phyloP scores from a whole-genome alignment of 1,140 invertebrate species.

The Zaprionus nigranus region DNA sequence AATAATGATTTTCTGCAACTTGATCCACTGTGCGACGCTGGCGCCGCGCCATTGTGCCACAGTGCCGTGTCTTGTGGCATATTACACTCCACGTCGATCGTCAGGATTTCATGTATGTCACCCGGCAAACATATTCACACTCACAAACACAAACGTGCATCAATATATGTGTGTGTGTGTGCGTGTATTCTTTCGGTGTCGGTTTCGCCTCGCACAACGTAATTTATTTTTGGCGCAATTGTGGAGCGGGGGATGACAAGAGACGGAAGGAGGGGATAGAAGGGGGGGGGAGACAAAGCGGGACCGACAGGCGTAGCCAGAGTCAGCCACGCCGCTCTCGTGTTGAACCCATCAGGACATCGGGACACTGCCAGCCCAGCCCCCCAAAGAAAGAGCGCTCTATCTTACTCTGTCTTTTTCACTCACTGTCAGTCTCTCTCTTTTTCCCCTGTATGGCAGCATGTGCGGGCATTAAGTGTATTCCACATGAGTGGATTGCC shows the following conservation, averaged over 20 bases:
- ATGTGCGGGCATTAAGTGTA: conserved; percentile 62
- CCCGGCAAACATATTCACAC: conserved; percentile 6
- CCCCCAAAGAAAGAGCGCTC: background rate
- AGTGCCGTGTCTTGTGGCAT: conserved; percentile 20
- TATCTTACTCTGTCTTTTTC: background rate
- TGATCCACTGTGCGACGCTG: background rate
- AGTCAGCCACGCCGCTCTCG: conserved; percentile 36
- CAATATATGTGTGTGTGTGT: background rate
- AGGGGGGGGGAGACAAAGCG: background rate
- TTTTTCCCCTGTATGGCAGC: conserved; percentile 11
- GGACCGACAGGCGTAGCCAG: conserved; percentile 5
- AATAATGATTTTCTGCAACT: background rate
- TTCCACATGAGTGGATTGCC: conserved; percentile 69
- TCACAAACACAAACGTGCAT: background rate
- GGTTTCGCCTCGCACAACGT: conserved; percentile 51
- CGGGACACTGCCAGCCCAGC: conserved; percentile 21
- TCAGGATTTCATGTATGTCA: conserved; percentile 44
- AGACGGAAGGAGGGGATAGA: background rate
- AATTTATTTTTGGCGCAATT: conserved; percentile 71
- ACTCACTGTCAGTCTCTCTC: background rate
- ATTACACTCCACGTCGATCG: conserved; percentile 51
- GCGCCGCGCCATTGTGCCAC: background rate
- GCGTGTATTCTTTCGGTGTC: conserved; percentile 17
- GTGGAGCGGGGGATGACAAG: conserved; percentile 13
- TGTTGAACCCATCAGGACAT: conserved; percentile 32